These are phyloP conservation scores for Phrynocephalus versicolor DNA, from an alignment of 2,113 vertebrate species.

Conservation along the genomic window DNA sequence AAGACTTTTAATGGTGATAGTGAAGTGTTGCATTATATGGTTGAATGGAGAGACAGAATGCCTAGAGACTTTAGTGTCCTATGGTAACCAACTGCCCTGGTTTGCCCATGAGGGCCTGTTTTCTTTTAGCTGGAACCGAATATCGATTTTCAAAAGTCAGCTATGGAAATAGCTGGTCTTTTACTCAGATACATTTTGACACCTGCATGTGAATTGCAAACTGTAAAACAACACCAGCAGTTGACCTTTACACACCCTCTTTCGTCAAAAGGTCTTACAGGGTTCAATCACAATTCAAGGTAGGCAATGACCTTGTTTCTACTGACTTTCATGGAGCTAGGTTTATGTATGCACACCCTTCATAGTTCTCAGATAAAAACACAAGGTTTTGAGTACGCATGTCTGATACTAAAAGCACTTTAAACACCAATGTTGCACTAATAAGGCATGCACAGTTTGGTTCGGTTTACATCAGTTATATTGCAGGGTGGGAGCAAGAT, in stretches of 20 bases:
- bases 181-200: constrained; percentile 48
- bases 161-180: constrained; percentile 2
- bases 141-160: constrained; percentile 25
- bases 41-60: constrained; percentile 72
- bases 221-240: constrained; percentile 22
- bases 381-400: no score
- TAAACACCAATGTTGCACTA: background rate
- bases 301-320: background rate
- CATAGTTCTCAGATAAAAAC: background rate
- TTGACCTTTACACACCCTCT: background rate
- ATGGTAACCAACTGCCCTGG: constrained; percentile 62
- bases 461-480: no score
- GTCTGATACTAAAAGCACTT: background rate
- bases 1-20: constrained; percentile 73
- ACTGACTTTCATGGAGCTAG: background rate
- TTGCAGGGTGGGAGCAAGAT: no score
- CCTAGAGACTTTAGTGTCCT: constrained; percentile 66
- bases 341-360: background rate
- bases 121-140: constrained; percentile 65
- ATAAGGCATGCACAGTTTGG: background rate
- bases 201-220: background rate
- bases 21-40: constrained; percentile 72
- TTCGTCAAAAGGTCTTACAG: constrained; percentile 29
- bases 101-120: constrained; percentile 60
- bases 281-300: constrained; percentile 31